phyloP scores from a whole-genome alignment of 2,113 vertebrate genomes.

The Platycercus adscitus region DNA sequence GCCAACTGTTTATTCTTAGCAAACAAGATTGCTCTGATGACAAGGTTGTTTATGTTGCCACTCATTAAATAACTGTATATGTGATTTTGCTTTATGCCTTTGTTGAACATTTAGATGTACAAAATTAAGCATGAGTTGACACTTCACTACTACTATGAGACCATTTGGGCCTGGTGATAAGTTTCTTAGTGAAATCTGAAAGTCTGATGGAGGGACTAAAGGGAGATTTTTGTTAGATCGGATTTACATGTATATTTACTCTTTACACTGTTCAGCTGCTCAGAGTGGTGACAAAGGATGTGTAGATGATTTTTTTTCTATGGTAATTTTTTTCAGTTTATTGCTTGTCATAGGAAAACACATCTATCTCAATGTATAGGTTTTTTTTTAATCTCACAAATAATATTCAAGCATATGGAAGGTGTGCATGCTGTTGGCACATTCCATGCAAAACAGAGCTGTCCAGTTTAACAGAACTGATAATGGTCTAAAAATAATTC shows the following conservation, averaged over 20 bases:
- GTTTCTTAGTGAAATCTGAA: slow-evolving; percentile 2
- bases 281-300: neutral
- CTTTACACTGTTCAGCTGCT: slow-evolving; percentile 9
- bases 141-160: neutral
- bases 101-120: neutral
- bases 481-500: neutral
- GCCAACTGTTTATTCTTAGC: slow-evolving; percentile 23
- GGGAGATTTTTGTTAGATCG: neutral
- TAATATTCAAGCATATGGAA: neutral
- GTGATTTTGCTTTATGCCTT: neutral
- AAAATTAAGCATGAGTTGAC: neutral
- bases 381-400: neutral
- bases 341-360: neutral
- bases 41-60: neutral
- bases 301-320: slow-evolving; percentile 12
- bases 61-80: neutral
- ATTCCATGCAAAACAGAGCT: neutral
- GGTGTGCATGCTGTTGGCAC: neutral
- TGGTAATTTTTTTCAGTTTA: neutral
- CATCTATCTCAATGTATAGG: neutral
- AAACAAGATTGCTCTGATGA: neutral
- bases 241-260: neutral
- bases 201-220: slow-evolving; percentile 15
- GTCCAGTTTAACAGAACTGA: neutral
- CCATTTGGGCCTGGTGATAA: neutral